Base-by-base conservation (phyloP, 2,888 invertebrate species). In the Drosophila robusta region DNA sequence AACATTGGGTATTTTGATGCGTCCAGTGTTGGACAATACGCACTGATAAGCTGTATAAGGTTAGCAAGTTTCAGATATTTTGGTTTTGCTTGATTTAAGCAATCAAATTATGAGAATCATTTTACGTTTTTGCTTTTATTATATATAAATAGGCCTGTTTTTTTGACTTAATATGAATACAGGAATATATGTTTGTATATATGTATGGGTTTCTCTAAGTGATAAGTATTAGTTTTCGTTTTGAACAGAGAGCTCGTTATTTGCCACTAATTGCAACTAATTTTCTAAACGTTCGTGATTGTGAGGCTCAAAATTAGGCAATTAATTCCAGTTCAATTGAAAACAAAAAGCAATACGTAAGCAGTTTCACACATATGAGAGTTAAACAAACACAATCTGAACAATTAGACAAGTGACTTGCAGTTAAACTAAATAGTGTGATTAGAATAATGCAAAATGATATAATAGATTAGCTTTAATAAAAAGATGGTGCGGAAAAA, bases 371-470 rank as follows among this genome's bases (percentile, higher is more conserved):
- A 82, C 69, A 78, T 70, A 78, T 70, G 47, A 67, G 60, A 68
- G 49, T 75, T 69, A 62, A 85, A 81, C 87, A 85, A 85, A 85
- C 84, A 85, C 87, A 87, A 85, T 87, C 81, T 47, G 61, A 75
- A 72, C 51, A 64, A 24, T 60, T 67, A 64, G 42, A 68, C 67
- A 69, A 56, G 64, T 65, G 69, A 54, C 24, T 69, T 61, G 44
- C 8, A 34, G 18, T 22, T 55, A 36, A 51, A 29, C 56, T 68
- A 45, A 50, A 68, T 62, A 46, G 58, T 49, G 61, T 68, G 41
- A 45, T 66, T 54, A 55, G 44, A 41, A 42, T 44, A 68, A 44
- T 71, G 56, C 57, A 50, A 18, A 70, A 60, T 62, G 54, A 60
- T 52, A 58, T 63, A 75, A 22, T 32, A 64, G 49, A 62, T 55